Evolutionary conservation across 2,113 vertebrate species (phyloP).

Genomic region (Oncorhynchus clarkii): DNA sequence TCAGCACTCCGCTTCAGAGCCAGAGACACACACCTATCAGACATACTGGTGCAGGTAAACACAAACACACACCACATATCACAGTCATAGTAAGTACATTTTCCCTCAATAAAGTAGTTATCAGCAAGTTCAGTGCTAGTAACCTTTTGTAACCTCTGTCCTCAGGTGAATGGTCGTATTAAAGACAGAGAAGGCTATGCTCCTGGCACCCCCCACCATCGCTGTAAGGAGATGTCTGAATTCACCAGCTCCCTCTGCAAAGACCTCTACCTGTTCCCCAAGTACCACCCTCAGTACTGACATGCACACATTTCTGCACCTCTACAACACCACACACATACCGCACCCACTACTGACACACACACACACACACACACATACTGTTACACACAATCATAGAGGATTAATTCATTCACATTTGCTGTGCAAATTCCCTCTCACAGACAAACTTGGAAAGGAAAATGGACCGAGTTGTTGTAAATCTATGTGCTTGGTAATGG

Average conservation of each 20-base stretch:
- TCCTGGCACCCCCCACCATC: conserved; percentile 90
- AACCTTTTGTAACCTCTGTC: neutral
- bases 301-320: conserved; percentile 15
- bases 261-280: conserved; percentile 93
- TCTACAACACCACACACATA: neutral
- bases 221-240: conserved; percentile 98
- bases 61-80: neutral
- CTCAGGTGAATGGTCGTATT: conserved; percentile 87
- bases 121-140: no score
- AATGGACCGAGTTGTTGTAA: conserved; percentile 22
- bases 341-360: conserved; percentile 1
- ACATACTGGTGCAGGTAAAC: conserved; percentile 92
- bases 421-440: conserved; percentile 29
- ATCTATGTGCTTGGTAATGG: conserved; percentile 25
- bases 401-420: conserved; percentile 34
- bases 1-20: conserved; percentile 81
- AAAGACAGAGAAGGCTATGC: conserved; percentile 92
- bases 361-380: neutral
- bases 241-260: conserved; percentile 93
- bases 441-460: conserved; percentile 12
- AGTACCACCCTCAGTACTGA: conserved; percentile 72
- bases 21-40: conserved; percentile 86
- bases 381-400: conserved; percentile 23
- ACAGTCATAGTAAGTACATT: neutral
- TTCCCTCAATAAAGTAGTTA: no score